A percentile compares a stretch with the other conserved stretches of the same genome.
Evolutionary conservation across 2,797 vertebrate genomes (phyloP).

Genomic region (Chaunax sp.): DNA sequence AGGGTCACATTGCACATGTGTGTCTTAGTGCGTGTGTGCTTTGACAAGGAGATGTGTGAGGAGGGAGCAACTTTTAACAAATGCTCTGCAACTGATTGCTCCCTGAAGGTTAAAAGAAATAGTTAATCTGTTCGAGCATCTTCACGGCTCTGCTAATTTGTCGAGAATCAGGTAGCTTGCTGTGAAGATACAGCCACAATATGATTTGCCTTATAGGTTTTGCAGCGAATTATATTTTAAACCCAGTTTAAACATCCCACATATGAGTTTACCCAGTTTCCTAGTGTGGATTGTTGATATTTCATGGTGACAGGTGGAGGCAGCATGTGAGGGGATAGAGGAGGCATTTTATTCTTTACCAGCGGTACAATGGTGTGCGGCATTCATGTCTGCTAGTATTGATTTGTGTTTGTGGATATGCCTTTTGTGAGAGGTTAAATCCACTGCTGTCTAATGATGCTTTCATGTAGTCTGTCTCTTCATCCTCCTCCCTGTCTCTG

Average conservation of each 20-base stretch:
- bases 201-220: not conserved
- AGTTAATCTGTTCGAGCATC: slow-evolving; percentile 4
- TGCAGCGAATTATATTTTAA: slow-evolving; percentile 1
- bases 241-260: not conserved
- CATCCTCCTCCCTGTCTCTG: slow-evolving; percentile 45
- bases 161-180: not conserved
- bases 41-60: not conserved
- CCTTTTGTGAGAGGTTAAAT: slow-evolving; percentile 76
- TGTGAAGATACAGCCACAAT: not conserved
- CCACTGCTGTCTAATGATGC: slow-evolving; percentile 71
- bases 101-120: slow-evolving; percentile 24
- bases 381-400: slow-evolving; percentile 45
- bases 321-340: not conserved
- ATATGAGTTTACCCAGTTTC: slow-evolving; percentile 11
- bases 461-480: slow-evolving; percentile 71
- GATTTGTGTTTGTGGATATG: slow-evolving; percentile 60
- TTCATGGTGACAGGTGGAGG: slow-evolving; percentile 17
- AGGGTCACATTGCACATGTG: slow-evolving; percentile 37
- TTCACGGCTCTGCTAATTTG: not conserved
- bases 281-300: not conserved
- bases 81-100: slow-evolving; percentile 16
- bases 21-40: slow-evolving; percentile 3
- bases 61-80: slow-evolving; percentile 7
- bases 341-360: slow-evolving; percentile 24
- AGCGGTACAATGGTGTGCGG: slow-evolving; percentile 14